Base-by-base conservation (phyloP, 1,140 invertebrate genomes). In the Globodera rostochiensis region DNA sequence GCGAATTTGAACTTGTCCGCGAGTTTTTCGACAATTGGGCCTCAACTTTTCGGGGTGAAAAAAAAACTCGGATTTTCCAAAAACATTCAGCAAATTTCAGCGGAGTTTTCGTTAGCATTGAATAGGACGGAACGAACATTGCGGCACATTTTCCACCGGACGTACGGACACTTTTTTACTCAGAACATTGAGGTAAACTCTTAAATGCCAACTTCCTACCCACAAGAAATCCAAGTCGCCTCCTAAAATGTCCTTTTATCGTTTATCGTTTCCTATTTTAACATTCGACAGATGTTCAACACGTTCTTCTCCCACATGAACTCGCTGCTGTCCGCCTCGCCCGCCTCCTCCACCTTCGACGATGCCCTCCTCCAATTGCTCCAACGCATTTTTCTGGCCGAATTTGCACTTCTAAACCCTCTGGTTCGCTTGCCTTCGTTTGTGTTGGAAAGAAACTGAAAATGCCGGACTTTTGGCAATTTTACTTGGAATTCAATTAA, bases 321-420 rank as follows among this genome's bases (percentile, higher is more conserved):
- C 45, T 64, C 25, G 45, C 49, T 50, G 21, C 50, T 70, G 50
- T 64, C 49, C 36, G 66, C 64, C 57, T 64, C 69, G 9, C 13
- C 11, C 36, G 25, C 46, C 69, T 71, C 69, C 69, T 25, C 11
- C 9, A 11, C 46, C 70, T 69, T 78, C 25, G 25, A 19, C 49
- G 77, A 76, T 64, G 47, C 74, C 46, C 53, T 76, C 15, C 50
- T n/a, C 36, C 74, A 70, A 80, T 70, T 80, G 21, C 71, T 80
- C 75, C 70, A 79, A 13, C 60, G 75, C n/a, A 74, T 80, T 49
- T 74, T 57, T 66, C 47, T 80, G 21, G 66, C 57, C 49, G 79
- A 80, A 79, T 80, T 80, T 25, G 70, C 45, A 57, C 36, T 80
- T 13, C 76, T 80, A 6, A 80, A 80, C 69, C 79, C 79, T 25